Percentiles rank a stretch among this genome's conserved stretches.
Evolutionary conservation across 1,140 invertebrate species (phyloP).

Genomic region (Scaptomyza pallida): DNA sequence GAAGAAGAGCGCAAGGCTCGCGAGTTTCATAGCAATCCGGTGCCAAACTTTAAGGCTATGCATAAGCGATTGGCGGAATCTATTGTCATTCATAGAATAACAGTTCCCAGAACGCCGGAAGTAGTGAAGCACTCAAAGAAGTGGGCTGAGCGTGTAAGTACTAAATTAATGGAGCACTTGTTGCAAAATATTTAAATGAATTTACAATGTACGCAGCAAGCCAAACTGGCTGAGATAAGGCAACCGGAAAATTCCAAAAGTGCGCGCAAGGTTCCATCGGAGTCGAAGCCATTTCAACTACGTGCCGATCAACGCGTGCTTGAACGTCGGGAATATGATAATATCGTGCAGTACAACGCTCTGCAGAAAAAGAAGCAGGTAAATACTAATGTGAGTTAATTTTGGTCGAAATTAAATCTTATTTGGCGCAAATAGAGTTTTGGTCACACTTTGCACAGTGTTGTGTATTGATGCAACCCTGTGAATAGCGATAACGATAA

Average conservation of each 20-base stretch:
- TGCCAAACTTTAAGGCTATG: conserved; percentile 66
- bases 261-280: conserved; percentile 1
- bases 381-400: conserved; percentile 26
- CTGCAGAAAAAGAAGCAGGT: conserved; percentile 71
- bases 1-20: conserved; percentile 72
- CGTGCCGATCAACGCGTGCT: conserved; percentile 63
- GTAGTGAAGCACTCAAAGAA: conserved; percentile 57
- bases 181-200: not conserved
- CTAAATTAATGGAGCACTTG: conserved; percentile 1
- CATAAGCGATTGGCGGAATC: conserved; percentile 52
- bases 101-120: conserved; percentile 62
- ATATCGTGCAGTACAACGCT: conserved; percentile 38
- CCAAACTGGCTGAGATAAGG: conserved; percentile 5
- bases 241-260: conserved; percentile 23
- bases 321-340: conserved; percentile 68
- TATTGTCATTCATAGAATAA: conserved; percentile 54
- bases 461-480: not conserved
- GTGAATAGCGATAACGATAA: not conserved
- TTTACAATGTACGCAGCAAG: not conserved
- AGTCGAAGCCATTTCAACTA: conserved; percentile 60
- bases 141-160: conserved; percentile 20
- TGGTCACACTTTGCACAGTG: conserved; percentile 11
- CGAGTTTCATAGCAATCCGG: conserved; percentile 71
- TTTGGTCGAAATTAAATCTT: not conserved
- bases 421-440: not conserved